Percentiles rank a stretch among this genome's conserved stretches.
Conservation (phyloP, 2,888 invertebrate genomes). For the Tuberolachnus salignus region DNA sequence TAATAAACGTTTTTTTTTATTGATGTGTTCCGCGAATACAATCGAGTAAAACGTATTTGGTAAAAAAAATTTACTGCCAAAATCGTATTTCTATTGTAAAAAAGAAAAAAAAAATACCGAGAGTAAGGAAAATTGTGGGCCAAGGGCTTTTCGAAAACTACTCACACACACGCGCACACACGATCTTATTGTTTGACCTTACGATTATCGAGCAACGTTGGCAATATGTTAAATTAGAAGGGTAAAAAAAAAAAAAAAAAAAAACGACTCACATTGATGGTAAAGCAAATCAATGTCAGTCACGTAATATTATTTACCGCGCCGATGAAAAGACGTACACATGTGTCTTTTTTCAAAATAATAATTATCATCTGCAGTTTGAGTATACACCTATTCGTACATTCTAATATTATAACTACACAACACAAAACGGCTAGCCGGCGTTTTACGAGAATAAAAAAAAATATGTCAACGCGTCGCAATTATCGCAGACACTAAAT, state of each 20-base stretch:
- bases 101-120: neutral
- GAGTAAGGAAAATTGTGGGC: neutral
- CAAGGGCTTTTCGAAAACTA: slow-evolving; percentile 10
- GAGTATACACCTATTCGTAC: neutral
- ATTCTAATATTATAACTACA: slow-evolving; percentile 19
- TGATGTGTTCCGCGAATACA: neutral
- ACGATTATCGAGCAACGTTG: slow-evolving; percentile 24
- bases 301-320: slow-evolving; percentile 35
- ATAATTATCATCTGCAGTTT: neutral
- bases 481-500: too few species aligned
- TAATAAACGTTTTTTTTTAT: slow-evolving; percentile 8
- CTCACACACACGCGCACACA: neutral
- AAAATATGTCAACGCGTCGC: too few species aligned
- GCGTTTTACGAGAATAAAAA: too few species aligned
- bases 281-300: slow-evolving; percentile 51
- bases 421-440: too few species aligned
- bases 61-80: neutral
- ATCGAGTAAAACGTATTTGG: neutral
- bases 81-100: slow-evolving; percentile 26
- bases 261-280: slow-evolving; percentile 16
- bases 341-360: slow-evolving; percentile 27
- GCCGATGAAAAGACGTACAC: slow-evolving; percentile 31
- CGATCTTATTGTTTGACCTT: slow-evolving; percentile 5
- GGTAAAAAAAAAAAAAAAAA: neutral
- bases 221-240: slow-evolving; percentile 21